These are phyloP conservation scores for Gymnodraco acuticeps DNA, from an alignment of 2,797 vertebrate species.

Conservation along the genomic window DNA sequence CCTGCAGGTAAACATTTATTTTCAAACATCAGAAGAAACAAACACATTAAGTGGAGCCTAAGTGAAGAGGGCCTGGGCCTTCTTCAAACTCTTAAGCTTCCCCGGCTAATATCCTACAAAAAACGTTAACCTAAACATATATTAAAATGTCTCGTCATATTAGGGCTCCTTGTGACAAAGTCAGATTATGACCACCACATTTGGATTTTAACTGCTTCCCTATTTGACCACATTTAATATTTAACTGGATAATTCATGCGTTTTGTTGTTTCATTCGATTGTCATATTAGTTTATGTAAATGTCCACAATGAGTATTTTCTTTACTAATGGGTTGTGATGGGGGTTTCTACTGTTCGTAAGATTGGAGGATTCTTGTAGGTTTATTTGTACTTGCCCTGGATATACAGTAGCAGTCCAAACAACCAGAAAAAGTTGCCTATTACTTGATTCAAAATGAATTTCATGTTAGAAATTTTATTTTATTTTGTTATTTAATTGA, in stretches of 20 bases:
- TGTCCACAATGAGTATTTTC: not conserved
- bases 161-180: constrained; percentile 8
- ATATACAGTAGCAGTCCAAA: not conserved
- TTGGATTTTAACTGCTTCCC: not conserved
- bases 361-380: not conserved
- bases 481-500: not conserved
- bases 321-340: not conserved
- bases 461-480: not conserved
- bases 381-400: not conserved
- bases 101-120: not conserved
- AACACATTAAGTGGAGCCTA: constrained; percentile 43
- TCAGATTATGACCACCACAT: constrained; percentile 4
- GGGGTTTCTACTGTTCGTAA: not conserved
- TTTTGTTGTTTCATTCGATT: constrained; percentile 16
- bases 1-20: constrained; percentile 55
- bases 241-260: not conserved
- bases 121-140: not conserved
- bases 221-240: constrained; percentile 7
- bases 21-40: constrained; percentile 43
- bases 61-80: constrained; percentile 4
- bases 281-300: not conserved
- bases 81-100: constrained; percentile 13
- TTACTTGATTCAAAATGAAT: not conserved
- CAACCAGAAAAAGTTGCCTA: not conserved
- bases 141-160: constrained; percentile 7